Evolutionary conservation across 2,113 vertebrate species (phyloP), one percentile per base, ranked within the genome.

Genomic region (Gavialis gangeticus): DNA sequence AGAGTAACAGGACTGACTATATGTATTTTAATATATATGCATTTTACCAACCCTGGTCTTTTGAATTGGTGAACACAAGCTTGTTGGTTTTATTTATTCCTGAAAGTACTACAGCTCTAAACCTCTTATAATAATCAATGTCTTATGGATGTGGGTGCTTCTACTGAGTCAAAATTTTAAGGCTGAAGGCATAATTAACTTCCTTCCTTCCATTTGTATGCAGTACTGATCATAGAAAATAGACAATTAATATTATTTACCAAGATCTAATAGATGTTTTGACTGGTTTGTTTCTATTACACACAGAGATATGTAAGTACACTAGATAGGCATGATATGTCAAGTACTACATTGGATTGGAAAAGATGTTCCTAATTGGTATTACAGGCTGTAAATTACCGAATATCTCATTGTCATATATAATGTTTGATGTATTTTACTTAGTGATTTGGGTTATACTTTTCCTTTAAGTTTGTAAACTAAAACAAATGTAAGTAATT

Each of bases 151-250:
- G 86, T 30, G 69, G 6, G 37, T 91, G 89, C 1, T 0, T 87
- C 82, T 95, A 71, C 80, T 93, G 88, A 94, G 84, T 93, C 87
- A 87, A 83, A 83, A 28, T 87, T 24, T 71, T 85, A 94, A 90
- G 75, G 91, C 3, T n/a, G 79, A 82, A 84, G 59, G 89, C 22
- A 83, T 16, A 58, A 86, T 71, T 95, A 69, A 77, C 6, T 67
- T 87, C 7, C 85, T 92, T 93, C 57, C n/a, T 92, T 77, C 64
- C 24, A 12, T 79, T 79, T 82, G 4, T 60, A 59, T 81, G 89
- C 79, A 63, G 30, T 79, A 34, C 3, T 67, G 14, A 60, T 54
- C 77, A 76, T 85, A 83, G 34, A 90, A 88, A 59, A 1, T 63
- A 75, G 30, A 62, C 77, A 81, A 90, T 75, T 88, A 91, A 58